These are phyloP conservation scores for Lipotes vexillifer DNA, from an alignment of 2,113 vertebrate genomes.

Conservation along the genomic window DNA sequence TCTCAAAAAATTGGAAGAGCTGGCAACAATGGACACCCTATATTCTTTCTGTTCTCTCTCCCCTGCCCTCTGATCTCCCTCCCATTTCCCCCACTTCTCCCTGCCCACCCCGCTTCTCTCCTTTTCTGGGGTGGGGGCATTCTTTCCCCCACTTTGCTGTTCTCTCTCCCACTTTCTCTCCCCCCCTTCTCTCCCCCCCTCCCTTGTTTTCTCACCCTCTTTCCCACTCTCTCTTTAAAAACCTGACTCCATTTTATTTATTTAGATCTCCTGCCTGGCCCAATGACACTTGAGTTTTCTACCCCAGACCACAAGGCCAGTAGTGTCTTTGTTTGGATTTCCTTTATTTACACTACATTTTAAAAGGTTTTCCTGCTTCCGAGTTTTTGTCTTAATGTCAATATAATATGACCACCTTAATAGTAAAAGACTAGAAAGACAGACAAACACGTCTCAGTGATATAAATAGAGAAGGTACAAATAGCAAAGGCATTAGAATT, in stretches of 20 bases:
- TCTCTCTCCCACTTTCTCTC: no score
- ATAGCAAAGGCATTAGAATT: not conserved
- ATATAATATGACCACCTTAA: not conserved
- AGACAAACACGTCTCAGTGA: not conserved
- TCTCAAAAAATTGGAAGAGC: not conserved
- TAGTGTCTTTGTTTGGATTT: slow-evolving; percentile 49
- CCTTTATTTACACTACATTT: slow-evolving; percentile 60
- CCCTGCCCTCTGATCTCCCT: not conserved
- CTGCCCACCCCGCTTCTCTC: not conserved
- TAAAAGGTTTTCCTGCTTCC: slow-evolving; percentile 57
- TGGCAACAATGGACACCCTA: not conserved
- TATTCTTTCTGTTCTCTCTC: not conserved
- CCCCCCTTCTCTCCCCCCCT: not conserved
- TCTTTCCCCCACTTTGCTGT: not conserved
- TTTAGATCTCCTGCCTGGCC: slow-evolving; percentile 44
- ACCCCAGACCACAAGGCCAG: not conserved
- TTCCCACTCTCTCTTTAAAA: not conserved
- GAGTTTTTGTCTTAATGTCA: slow-evolving; percentile 13
- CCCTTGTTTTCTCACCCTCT: not conserved
- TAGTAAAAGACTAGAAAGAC: not conserved
- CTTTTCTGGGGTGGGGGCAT: not conserved
- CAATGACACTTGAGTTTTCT: not conserved
- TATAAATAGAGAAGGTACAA: not conserved
- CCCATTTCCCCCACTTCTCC: not conserved
- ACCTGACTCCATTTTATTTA: not conserved